Evolutionary conservation across 1,140 invertebrate species (phyloP).

Genomic region (Formica exsecta): DNA sequence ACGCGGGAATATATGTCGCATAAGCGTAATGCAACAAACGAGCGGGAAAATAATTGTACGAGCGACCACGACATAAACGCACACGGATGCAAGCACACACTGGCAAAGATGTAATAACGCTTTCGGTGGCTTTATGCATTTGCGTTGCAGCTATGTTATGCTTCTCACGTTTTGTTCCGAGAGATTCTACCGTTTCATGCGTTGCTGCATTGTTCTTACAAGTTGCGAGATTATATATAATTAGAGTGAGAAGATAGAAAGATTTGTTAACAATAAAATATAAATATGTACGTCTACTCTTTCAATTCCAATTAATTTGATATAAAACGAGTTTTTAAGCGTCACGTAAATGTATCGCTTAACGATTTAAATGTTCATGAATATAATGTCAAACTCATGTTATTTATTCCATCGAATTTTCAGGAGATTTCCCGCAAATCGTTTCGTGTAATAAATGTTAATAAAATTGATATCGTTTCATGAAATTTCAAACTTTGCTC

Average conservation of each 20-base stretch:
- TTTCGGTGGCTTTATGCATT: constrained; percentile 58
- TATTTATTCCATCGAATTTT: background rate
- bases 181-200: constrained; percentile 27
- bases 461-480: background rate
- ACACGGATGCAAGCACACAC: background rate
- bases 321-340: background rate
- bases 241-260: background rate
- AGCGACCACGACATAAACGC: constrained; percentile 20
- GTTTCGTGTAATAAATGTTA: background rate
- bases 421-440: background rate
- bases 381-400: background rate
- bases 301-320: background rate
- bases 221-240: constrained; percentile 20
- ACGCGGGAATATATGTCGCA: constrained; percentile 51
- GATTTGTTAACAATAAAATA: constrained; percentile 14
- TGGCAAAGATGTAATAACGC: constrained; percentile 49
- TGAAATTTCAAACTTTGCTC: background rate
- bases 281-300: background rate
- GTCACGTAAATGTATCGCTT: background rate
- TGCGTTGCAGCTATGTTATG: constrained; percentile 27
- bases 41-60: constrained; percentile 57
- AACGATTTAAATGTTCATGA: background rate
- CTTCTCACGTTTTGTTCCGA: constrained; percentile 54
- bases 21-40: constrained; percentile 49
- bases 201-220: constrained; percentile 18